Evolutionary conservation across 53 echinoderm and acorn worm species (phyloP), one percentile per base, ranked within the genome.

Genomic region (Actinopyga echinites): DNA sequence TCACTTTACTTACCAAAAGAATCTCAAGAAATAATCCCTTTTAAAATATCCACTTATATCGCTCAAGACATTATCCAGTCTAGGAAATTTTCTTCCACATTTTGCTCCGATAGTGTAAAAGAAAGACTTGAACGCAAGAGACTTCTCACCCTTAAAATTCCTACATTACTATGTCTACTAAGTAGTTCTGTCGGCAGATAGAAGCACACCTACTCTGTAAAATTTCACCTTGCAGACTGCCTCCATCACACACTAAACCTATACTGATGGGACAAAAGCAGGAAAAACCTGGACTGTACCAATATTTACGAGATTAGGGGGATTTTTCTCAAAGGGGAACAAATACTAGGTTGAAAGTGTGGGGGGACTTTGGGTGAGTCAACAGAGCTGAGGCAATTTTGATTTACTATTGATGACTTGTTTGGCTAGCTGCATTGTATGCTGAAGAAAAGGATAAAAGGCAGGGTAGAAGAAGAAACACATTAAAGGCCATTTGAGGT

Each of bases 271-370:
- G 31, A 63, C 63, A 63, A 63, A 63, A 63, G 29, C 28, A 17
- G 21, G 22, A 8, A 61, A 29, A 61, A 61, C 33, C 20, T 10
- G 68, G 68, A 68, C 68, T 68, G 68, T 68, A 68, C 68, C 68
- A 68, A 68, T 33, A 68, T 68, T 68, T 68, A 68, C 21, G 68
- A 34, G 68, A 68, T 68, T 34, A 68, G 68, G 68, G 68, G 68
- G 31, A 68, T 68, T 36, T 68, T 68, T 68, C 32, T 40, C 34
- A 49, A 49, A 49, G 49, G 2, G 49, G 49, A 49, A 63, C 63
- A 31, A 28, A 63, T 25, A 63, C 63, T 30, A 11, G 68, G 11
- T 1, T 36, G 32, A 68, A 11, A 68, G 49, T 49, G 49, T 49
- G 44, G 49, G 49, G 49, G 49, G 22, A 68, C 68, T 36, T 38